Conservation (phyloP, 2,888 invertebrate genomes). For the Andrena hattorfiana region DNA sequence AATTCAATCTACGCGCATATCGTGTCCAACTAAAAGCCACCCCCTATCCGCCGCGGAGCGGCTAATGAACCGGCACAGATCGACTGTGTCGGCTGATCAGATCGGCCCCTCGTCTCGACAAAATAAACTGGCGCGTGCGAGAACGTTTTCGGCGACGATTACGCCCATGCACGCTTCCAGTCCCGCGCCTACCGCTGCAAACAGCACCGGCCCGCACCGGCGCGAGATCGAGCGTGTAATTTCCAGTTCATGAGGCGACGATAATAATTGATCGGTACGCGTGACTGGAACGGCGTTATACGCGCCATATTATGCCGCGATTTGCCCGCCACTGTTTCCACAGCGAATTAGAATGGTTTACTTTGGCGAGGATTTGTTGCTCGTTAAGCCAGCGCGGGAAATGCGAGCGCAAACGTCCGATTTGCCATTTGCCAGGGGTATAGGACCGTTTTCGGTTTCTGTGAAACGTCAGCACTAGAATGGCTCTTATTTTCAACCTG, state of each 20-base stretch:
- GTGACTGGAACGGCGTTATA: slow-evolving; percentile 35
- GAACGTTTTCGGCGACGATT: slow-evolving; percentile 33
- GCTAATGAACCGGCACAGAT: slow-evolving; percentile 65
- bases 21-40: slow-evolving; percentile 65
- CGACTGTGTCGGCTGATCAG: slow-evolving; percentile 45
- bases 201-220: not conserved
- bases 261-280: slow-evolving; percentile 52
- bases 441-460: no score
- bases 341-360: slow-evolving; percentile 44
- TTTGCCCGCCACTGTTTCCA: slow-evolving; percentile 42
- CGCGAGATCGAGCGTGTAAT: slow-evolving; percentile 23
- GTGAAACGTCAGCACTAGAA: no score
- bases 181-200: not conserved
- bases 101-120: slow-evolving; percentile 33
- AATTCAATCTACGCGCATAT: slow-evolving; percentile 67
- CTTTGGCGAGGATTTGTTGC: slow-evolving; percentile 35
- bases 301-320: slow-evolving; percentile 27
- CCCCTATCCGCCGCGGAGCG: slow-evolving; percentile 38
- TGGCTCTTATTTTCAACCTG: no score
- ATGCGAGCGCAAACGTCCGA: not conserved
- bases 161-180: slow-evolving; percentile 3
- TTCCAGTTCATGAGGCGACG: slow-evolving; percentile 35
- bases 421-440: no score
- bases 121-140: slow-evolving; percentile 53
- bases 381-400: slow-evolving; percentile 27